A percentile compares a stretch with the other conserved stretches of the same genome.
Conservation (phyloP, 2,797 vertebrate genomes). For the Pogonophryne albipinna region DNA sequence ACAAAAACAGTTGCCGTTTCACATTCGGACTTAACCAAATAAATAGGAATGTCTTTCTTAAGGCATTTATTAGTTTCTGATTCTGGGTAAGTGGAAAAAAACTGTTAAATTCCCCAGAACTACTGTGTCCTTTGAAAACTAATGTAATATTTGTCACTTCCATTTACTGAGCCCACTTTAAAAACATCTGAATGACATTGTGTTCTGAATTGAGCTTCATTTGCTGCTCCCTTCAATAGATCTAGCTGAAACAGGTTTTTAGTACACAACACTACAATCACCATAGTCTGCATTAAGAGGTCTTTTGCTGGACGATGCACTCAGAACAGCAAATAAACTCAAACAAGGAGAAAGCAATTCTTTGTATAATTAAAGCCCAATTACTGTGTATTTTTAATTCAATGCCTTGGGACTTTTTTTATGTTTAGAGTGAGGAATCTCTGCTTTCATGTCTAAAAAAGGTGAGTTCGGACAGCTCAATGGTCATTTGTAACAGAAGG, state of each 20-base stretch:
- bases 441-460: constrained; percentile 12
- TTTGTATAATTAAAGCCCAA: constrained; percentile 22
- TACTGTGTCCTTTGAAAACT: no score
- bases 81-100: no score
- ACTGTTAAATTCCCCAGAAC: no score
- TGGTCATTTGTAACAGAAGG: constrained; percentile 29
- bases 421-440: constrained; percentile 4
- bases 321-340: constrained; percentile 21
- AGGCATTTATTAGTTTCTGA: no score
- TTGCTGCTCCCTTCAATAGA: neutral
- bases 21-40: no score
- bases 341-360: neutral
- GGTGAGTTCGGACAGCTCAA: constrained; percentile 21
- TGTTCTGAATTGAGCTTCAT: neutral
- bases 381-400: neutral
- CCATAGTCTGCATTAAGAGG: no score
- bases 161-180: no score
- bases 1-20: no score
- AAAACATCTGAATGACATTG: no score
- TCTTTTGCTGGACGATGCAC: neutral
- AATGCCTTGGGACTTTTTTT: neutral
- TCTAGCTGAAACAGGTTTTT: neutral
- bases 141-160: neutral
- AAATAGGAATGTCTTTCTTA: no score
- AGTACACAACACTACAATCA: neutral